These are phyloP conservation scores for Cathartes aura DNA, from an alignment of 2,113 vertebrate species.

Conservation along the genomic window DNA sequence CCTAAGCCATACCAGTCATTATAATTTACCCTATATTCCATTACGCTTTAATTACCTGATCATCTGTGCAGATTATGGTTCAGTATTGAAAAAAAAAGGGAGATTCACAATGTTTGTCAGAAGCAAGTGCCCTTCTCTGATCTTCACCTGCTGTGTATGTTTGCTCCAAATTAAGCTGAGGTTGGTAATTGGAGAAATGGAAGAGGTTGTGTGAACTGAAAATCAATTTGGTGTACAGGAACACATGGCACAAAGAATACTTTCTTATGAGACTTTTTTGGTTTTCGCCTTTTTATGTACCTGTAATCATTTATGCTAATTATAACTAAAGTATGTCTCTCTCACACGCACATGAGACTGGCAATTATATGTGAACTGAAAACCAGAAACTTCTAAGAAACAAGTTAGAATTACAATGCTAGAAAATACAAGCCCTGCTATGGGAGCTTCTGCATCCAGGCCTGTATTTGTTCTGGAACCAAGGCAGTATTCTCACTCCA, in stretches of 20 bases:
- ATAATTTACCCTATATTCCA: neutral
- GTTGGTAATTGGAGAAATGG: neutral
- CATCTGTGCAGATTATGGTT: slow-evolving; percentile 33
- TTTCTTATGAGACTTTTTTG: neutral
- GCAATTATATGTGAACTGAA: neutral
- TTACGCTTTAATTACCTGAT: slow-evolving; percentile 33
- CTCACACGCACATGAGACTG: neutral
- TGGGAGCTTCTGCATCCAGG: neutral
- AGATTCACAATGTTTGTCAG: neutral
- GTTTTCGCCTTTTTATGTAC: neutral
- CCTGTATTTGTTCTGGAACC: neutral
- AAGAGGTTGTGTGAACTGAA: neutral
- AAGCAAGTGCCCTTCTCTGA: neutral
- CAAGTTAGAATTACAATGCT: neutral
- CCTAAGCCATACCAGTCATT: neutral
- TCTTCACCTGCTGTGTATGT: neutral
- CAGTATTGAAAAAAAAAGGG: neutral
- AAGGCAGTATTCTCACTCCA: neutral
- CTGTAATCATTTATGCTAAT: slow-evolving; percentile 5
- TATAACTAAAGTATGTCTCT: neutral
- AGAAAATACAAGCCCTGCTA: neutral
- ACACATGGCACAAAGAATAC: neutral
- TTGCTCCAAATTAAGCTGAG: slow-evolving; percentile 21
- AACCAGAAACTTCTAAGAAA: neutral
- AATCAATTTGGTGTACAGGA: neutral